Percentiles rank a stretch among this genome's conserved stretches.
phyloP scores from a whole-genome alignment of 2,113 vertebrate species.

The Plecotus auritus region DNA sequence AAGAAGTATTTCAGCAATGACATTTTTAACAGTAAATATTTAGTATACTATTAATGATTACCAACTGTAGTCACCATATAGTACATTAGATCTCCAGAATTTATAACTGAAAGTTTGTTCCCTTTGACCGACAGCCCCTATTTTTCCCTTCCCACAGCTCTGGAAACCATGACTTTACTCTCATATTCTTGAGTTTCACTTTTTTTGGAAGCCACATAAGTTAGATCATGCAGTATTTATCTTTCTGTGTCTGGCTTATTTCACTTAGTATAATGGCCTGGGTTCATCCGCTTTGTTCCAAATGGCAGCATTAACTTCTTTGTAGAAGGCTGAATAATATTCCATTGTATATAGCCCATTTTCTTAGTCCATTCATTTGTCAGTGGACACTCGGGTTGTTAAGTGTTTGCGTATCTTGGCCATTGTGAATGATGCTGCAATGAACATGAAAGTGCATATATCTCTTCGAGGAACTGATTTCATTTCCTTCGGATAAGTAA shows the following conservation, averaged over 20 bases:
- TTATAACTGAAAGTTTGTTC: neutral
- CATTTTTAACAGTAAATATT: neutral
- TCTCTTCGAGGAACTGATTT: neutral
- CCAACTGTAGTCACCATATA: neutral
- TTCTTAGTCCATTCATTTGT: neutral
- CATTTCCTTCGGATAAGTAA: neutral
- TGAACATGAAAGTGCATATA: neutral
- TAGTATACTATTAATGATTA: neutral
- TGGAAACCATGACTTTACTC: neutral
- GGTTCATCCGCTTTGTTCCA: neutral
- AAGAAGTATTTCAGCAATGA: neutral
- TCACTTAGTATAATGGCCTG: neutral
- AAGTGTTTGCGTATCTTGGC: neutral
- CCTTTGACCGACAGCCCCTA: neutral
- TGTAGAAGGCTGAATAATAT: neutral
- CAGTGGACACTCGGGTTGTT: neutral
- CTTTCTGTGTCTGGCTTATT: neutral
- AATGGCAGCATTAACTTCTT: neutral
- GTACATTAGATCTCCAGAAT: neutral
- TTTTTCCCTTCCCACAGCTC: neutral
- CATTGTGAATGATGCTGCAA: neutral
- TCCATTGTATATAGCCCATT: neutral
- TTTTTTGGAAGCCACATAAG: neutral
- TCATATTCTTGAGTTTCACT: neutral
- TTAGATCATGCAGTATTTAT: neutral